Evolutionary conservation across 1,140 invertebrate species (phyloP).

Genomic region (Bombyx mandarina): DNA sequence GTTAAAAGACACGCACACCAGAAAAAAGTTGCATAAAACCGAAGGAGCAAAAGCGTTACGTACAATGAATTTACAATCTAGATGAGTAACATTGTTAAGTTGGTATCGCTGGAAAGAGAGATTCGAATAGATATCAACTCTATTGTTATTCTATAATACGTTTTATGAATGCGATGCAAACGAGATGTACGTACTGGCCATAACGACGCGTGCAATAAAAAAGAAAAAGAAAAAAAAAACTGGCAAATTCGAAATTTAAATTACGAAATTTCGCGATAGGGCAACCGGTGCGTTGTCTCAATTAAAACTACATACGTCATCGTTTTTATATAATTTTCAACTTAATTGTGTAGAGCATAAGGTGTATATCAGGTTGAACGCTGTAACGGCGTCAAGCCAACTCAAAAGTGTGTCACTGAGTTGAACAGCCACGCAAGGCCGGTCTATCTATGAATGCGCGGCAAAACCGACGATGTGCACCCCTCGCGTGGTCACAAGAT

Average conservation of each 20-base stretch:
- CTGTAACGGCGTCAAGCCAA: conserved; percentile 53
- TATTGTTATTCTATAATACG: no score
- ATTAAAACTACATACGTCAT: conserved; percentile 49
- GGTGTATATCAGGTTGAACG: conserved; percentile 29
- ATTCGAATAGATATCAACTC: no score
- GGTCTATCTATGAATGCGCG: conserved; percentile 58
- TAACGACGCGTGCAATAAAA: no score
- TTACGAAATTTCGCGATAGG: conserved; percentile 41
- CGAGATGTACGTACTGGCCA: no score
- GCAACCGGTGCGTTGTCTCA: conserved; percentile 47
- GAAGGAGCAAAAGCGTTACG: no score
- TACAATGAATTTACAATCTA: no score
- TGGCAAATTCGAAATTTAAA: conserved; percentile 62
- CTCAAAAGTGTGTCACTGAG: conserved; percentile 66
- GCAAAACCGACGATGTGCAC: conserved; percentile 33
- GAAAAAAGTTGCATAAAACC: no score
- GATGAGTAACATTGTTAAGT: no score
- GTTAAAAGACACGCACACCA: no score
- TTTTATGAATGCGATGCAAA: no score
- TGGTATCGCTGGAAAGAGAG: no score
- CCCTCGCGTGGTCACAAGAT: conserved; percentile 3
- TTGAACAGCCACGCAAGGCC: conserved; percentile 63
- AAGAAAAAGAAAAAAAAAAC: conserved; percentile 5
- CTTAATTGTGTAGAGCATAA: conserved; percentile 24
- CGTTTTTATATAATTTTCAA: background rate